Evolutionary conservation across 1,140 invertebrate genomes (phyloP), one percentile per base, ranked within the genome.

Genomic region (Leptinotarsa undecemlineata): DNA sequence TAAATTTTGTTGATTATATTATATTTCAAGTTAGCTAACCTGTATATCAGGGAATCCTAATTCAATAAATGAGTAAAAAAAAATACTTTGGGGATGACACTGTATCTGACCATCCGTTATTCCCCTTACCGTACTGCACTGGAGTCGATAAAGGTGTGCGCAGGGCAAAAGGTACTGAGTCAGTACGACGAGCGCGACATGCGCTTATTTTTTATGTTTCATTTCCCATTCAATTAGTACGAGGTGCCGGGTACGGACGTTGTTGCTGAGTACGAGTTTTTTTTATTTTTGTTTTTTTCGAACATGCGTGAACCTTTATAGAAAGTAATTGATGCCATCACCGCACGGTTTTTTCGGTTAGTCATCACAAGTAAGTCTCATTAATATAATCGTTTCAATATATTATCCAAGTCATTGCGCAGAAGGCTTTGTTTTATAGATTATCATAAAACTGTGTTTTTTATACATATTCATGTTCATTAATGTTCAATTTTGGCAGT

Each of bases 141-240:
- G 51, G 4, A 57, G 3, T 57, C n/a, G 15, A 19, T 19, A 17
- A 57, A 57, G 15, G 33, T 42, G 33, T 47, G 66, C 66, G 66
- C 66, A 68, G 33, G 66, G 66, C 66, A n/a, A 68, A 42, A 15
- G 66, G 33, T 68, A 42, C 33, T 42, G 33, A 42, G 33, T 19
- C 66, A 42, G 33, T 47, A 68, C 11, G n/a, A 42, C 66, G 66
- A 42, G 66, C 66, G 66, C 33, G 14, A 68, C 21, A 4, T 17
- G n/a, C 33, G n/a, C 33, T 42, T 19, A 26, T 68, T 66, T 66
- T 66, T 66, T 23, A n/a, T 15, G 20, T 66, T 21, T 66, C 60
- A 66, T 23, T 66, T 66, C 63, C 20, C 66, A 68, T 68, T 68
- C 33, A 47, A 68, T 42, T 68, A 42, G 66, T 68, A 42, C 66